phyloP scores from a whole-genome alignment of 2,888 invertebrate genomes.

The Noctua janthe region DNA sequence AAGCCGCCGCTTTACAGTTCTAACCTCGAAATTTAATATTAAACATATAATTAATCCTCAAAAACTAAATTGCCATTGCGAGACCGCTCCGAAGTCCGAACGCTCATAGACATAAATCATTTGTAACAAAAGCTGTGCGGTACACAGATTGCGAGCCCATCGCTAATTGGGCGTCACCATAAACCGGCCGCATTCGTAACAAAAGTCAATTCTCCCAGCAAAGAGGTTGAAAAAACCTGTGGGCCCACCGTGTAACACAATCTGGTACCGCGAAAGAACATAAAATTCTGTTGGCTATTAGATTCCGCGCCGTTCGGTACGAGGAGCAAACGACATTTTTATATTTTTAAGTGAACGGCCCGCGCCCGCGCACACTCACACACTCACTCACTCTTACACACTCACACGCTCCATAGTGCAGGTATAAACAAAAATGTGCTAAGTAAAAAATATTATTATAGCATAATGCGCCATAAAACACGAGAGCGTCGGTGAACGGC shows the following conservation, averaged over 20 bases:
- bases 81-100: constrained; percentile 59
- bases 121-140: constrained; percentile 83
- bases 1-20: constrained; percentile 62
- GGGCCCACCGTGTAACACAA: constrained; percentile 82
- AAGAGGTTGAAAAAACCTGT: constrained; percentile 75
- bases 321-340: constrained; percentile 83
- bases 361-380: constrained; percentile 77
- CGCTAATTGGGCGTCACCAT: constrained; percentile 82
- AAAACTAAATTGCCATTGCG: constrained; percentile 73
- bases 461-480: constrained; percentile 89
- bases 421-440: constrained; percentile 87
- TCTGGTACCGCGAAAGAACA: constrained; percentile 86
- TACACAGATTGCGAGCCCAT: constrained; percentile 73
- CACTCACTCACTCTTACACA: constrained; percentile 66
- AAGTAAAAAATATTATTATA: constrained; percentile 90
- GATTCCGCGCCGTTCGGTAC: constrained; percentile 78
- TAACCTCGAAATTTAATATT: constrained; percentile 72
- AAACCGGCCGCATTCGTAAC: constrained; percentile 71
- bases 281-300: constrained; percentile 84
- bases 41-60: constrained; percentile 71
- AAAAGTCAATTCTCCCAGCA: constrained; percentile 77
- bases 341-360: constrained; percentile 74
- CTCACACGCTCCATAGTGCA: constrained; percentile 62
- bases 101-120: constrained; percentile 84
- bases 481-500: constrained; percentile 74